Base-by-base conservation (phyloP, 2,797 vertebrate genomes). In the Cephalopachus bancanus region DNA sequence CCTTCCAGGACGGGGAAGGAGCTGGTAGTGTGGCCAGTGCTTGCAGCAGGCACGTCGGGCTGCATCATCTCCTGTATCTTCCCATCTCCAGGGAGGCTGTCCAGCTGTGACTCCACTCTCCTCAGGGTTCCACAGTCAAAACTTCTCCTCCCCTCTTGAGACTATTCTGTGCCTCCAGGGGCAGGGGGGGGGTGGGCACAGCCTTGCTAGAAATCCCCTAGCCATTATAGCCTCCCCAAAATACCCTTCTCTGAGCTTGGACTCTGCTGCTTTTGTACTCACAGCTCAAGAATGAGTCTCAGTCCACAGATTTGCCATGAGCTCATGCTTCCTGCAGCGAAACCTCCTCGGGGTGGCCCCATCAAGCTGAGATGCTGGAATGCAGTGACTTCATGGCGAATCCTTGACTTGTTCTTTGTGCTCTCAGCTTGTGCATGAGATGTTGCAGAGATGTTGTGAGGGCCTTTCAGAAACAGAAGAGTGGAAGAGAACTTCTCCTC, bases 261-360 rank as follows among this genome's bases (percentile, higher is more conserved):
- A 96, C 64, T 76, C 65, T 72, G 90, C 33, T 2, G 2, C 64
- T 79, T 86, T 93, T 93, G 86, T n/a, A 83, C 72, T 94, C 97
- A 96, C 95, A 95, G 97, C 97, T 96, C 57, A 87, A 96, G 96
- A 97, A 96, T 97, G 98, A 95, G 94, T 97, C 96, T 94, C 19
- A 7, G 96, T 93, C 74, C 74, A 76, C 96, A 72, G 95, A 92
- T 96, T 51, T 93, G 30, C 83, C 89, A 97, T 99, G 98, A 99
- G 97, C 97, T 98, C 98, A 99, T 98, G 84, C 91, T 97, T 98
- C 96, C 97, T 96, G 91, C 91, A 65, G 0, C 75, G 87, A 94
- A 92, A 92, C 93, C 91, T 85, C 91, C 86, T 86, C 11, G 14
- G 65, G 64, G 67, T 78, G 93, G 83, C 89, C 91, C 94, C 79